A percentile compares a stretch with the other conserved stretches of the same genome.
These are phyloP conservation scores for Hippocampus barbouri DNA, from an alignment of 2,113 vertebrate species.

Conservation along the genomic window DNA sequence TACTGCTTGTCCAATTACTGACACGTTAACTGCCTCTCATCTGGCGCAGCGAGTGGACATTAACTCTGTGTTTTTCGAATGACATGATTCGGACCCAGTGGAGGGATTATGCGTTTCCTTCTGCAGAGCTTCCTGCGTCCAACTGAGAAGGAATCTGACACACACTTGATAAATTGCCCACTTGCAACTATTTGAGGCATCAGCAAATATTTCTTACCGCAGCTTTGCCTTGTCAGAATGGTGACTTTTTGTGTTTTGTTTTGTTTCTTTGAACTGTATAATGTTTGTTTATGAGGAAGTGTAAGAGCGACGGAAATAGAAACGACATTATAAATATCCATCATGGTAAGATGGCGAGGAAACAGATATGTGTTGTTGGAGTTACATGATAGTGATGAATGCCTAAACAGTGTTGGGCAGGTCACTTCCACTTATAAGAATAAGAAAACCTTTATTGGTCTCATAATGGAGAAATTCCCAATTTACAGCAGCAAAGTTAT, in stretches of 20 bases:
- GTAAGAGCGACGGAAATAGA: too few relatives aligned
- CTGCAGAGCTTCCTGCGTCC: slow-evolving; percentile 79
- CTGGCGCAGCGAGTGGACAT: slow-evolving; percentile 79
- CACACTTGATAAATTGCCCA: slow-evolving; percentile 89
- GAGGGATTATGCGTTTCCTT: slow-evolving; percentile 82
- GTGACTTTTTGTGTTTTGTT: too few relatives aligned
- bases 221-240: neutral
- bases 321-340: too few relatives aligned
- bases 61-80: slow-evolving; percentile 87
- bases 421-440: too few relatives aligned
- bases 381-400: too few relatives aligned
- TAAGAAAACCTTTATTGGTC: too few relatives aligned
- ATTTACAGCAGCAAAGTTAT: too few relatives aligned
- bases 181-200: slow-evolving; percentile 27
- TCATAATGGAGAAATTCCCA: too few relatives aligned
- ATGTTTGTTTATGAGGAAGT: neutral
- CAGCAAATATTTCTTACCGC: neutral
- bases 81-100: slow-evolving; percentile 79
- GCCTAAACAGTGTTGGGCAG: too few relatives aligned
- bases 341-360: too few relatives aligned
- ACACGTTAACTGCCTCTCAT: slow-evolving; percentile 87
- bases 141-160: slow-evolving; percentile 86
- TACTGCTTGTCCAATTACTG: slow-evolving; percentile 73
- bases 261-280: neutral
- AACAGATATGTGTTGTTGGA: too few relatives aligned